Conservation (phyloP, 37 sponge, comb jelly and placozoan genomes). For the Theonella swinhoei region DNA sequence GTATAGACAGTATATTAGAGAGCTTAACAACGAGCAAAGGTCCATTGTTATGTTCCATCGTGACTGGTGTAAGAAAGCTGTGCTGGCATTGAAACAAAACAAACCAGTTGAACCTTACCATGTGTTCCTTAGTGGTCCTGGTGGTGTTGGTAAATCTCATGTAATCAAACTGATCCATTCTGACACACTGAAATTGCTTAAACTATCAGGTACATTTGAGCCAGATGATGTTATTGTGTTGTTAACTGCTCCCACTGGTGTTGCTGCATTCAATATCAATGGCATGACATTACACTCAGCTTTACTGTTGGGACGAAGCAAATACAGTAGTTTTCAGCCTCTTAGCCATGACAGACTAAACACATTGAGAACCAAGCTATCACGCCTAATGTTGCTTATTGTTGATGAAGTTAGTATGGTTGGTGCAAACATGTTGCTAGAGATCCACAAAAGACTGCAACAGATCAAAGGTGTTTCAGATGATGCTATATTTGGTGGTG, state of each 20-base stretch:
- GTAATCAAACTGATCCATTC: slow-evolving; percentile 39
- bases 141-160: slow-evolving; percentile 58
- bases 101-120: slow-evolving; percentile 29
- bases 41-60: slow-evolving; percentile 27
- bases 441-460: slow-evolving; percentile 38
- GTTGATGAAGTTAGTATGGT: slow-evolving; percentile 72
- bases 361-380: slow-evolving; percentile 20
- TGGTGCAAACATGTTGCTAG: slow-evolving; percentile 25
- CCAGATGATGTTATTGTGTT: slow-evolving; percentile 40
- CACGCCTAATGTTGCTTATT: slow-evolving; percentile 28
- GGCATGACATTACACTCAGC: slow-evolving; percentile 57
- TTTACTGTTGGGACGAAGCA: slow-evolving; percentile 15
- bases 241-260: slow-evolving; percentile 56
- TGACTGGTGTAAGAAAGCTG: slow-evolving; percentile 40
- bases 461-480: slow-evolving; percentile 16
- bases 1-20: too few relatives aligned
- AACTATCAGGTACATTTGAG: slow-evolving; percentile 1
- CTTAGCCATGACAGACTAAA: slow-evolving; percentile 28
- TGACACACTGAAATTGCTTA: slow-evolving; percentile 24
- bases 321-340: slow-evolving; percentile 2
- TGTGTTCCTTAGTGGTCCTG: slow-evolving; percentile 47
- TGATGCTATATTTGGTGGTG: slow-evolving; percentile 31
- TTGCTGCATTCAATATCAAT: slow-evolving; percentile 52
- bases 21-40: too few relatives aligned
- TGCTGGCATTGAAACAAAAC: slow-evolving; percentile 24